Conservation (phyloP, 2,888 invertebrate species). For the Metopia argyrocephala region DNA sequence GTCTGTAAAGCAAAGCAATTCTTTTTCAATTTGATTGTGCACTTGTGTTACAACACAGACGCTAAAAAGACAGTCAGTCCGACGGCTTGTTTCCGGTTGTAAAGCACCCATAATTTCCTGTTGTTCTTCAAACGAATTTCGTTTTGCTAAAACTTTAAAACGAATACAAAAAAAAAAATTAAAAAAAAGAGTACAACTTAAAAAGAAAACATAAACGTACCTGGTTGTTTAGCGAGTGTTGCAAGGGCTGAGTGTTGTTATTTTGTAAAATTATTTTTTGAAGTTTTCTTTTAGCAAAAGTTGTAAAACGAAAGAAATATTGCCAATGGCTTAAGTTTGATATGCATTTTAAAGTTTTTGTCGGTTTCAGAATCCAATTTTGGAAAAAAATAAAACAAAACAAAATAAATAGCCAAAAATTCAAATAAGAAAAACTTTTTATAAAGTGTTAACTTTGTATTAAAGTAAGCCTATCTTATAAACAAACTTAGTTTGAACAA, state of each 20-base stretch:
- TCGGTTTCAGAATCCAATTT: not conserved
- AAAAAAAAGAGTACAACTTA: constrained; percentile 1
- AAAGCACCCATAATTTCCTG: constrained; percentile 68
- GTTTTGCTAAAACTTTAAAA: constrained; percentile 49
- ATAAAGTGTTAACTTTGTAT: constrained; percentile 27
- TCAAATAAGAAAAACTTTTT: constrained; percentile 53
- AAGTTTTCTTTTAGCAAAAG: constrained; percentile 37
- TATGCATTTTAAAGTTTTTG: constrained; percentile 48
- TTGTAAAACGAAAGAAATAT: constrained; percentile 1
- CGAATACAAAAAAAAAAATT: constrained; percentile 32
- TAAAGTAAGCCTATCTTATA: constrained; percentile 37
- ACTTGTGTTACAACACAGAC: constrained; percentile 46
- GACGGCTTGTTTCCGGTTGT: constrained; percentile 66
- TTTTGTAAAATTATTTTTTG: constrained; percentile 56
- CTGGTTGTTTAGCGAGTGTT: constrained; percentile 4
- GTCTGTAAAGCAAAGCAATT: not conserved
- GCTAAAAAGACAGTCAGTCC: constrained; percentile 65
- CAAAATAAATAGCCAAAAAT: constrained; percentile 17
- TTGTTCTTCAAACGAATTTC: constrained; percentile 61
- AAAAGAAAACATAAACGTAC: constrained; percentile 27
- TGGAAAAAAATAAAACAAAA: not conserved
- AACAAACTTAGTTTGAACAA: constrained; percentile 19
- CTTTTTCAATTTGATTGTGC: constrained; percentile 23
- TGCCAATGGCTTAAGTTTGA: constrained; percentile 47
- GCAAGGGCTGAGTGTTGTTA: constrained; percentile 27